Base-by-base conservation (phyloP, 2,888 invertebrate genomes). In the Dioctria rufipes region DNA sequence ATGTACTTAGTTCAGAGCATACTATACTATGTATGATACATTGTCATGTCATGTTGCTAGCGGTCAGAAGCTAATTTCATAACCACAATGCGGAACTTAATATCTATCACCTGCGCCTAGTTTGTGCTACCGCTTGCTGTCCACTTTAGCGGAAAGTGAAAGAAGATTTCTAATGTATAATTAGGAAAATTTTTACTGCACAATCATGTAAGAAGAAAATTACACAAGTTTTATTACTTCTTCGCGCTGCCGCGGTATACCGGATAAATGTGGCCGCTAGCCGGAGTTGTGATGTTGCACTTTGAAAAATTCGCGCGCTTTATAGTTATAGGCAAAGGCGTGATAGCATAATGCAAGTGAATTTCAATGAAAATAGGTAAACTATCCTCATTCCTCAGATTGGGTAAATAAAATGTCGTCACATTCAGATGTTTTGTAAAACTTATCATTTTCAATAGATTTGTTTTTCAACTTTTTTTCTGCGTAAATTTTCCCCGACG, bases 101-200 rank as follows among this genome's bases (percentile, higher is more conserved):
- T 54, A n/a, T 54, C 54, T 60, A 43, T 6, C 40, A 25, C 42
- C 43, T 8, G 54, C 37, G 40, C 51, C 37, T 8, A 4, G 4
- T 11, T 11, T 5, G 43, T 6, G 11, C 42, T 43, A 2, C 42
- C 58, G 39, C 4, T n/a, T 42, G 25, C 13, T 40, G 58, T 58
- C 60, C 60, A 75, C 25, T 60, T 60, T 60, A 43, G 43, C 60
- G 42, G 60, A 75, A 60, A 60, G 73, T 60, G 43, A 60, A 75
- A 75, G 63, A 63, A 63, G 51, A 73, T 73, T 73, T 73, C 39
- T 5, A 25, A 73, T 39, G 58, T 73, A 37, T 73, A 42, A 73
- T 73, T 40, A 58, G 58, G 54, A 54, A 39, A 71, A 71, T 37
- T 37, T 54, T 3, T 71, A 39, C 39, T 71, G 39, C 58, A 40